Evolutionary conservation across 2,888 invertebrate species (phyloP).

Genomic region (Drosophila suboccidentalis): DNA sequence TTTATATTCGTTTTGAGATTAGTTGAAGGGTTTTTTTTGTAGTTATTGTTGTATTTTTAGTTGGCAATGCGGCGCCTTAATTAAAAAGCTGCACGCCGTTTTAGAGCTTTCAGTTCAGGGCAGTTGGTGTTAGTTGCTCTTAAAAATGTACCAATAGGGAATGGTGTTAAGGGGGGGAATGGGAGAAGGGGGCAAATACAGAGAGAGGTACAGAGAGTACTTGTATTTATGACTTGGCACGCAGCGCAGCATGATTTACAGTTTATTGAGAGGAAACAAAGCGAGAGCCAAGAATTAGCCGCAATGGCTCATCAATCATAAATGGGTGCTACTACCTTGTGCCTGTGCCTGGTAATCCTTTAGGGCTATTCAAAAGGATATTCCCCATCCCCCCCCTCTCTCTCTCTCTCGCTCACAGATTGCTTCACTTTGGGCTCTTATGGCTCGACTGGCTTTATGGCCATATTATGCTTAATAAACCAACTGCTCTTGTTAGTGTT

Average conservation of each 20-base stretch:
- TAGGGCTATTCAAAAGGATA: conserved; percentile 7
- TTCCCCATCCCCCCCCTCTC: neutral
- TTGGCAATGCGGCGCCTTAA: conserved; percentile 65
- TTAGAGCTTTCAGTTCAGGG: conserved; percentile 35
- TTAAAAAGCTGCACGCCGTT: conserved; percentile 74
- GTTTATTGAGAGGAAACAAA: conserved; percentile 76
- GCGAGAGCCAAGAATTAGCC: conserved; percentile 78
- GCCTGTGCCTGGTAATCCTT: conserved; percentile 53
- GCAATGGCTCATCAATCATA: conserved; percentile 77
- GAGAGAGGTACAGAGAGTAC: conserved; percentile 28
- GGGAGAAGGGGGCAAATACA: conserved; percentile 8
- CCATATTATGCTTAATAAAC: conserved; percentile 80
- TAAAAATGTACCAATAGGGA: conserved; percentile 7
- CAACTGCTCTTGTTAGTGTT: conserved; percentile 41
- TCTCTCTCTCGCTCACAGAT: neutral
- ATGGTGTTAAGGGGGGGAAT: neutral
- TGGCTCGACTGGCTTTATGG: conserved; percentile 74
- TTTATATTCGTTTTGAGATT: neutral
- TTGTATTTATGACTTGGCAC: conserved; percentile 80
- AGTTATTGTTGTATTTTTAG: conserved; percentile 17
- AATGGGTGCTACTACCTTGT: conserved; percentile 38
- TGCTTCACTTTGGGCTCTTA: conserved; percentile 30
- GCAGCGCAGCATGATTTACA: conserved; percentile 76
- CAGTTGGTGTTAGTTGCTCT: conserved; percentile 23
- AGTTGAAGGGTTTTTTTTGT: conserved; percentile 1